A percentile compares a stretch with the other conserved stretches of the same genome.
Conservation (phyloP, 2,797 vertebrate genomes). For the Sphenopsis melanotis region DNA sequence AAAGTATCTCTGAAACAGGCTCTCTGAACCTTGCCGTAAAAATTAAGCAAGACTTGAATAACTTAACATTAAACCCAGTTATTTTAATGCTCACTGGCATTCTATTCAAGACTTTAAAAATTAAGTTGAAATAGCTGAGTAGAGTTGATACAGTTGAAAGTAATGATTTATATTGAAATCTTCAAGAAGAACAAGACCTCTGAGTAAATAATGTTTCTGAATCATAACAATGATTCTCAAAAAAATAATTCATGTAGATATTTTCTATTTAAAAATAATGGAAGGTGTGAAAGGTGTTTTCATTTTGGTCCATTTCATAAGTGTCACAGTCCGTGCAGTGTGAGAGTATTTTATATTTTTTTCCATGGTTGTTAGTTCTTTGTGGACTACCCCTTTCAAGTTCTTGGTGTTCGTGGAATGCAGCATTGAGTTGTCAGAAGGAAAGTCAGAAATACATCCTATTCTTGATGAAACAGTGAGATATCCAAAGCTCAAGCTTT, state of each 20-base stretch:
- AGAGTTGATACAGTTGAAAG: background rate
- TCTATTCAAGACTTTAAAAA: background rate
- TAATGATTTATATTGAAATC: background rate
- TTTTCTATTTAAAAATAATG: background rate
- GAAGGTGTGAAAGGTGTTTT: background rate
- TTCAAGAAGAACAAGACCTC: background rate
- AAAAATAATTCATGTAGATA: background rate
- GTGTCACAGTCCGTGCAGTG: background rate
- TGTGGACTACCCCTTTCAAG: background rate
- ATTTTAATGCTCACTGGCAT: background rate
- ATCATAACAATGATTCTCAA: background rate
- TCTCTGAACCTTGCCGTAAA: background rate
- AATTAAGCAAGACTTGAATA: background rate
- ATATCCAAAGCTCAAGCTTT: background rate
- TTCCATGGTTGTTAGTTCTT: background rate
- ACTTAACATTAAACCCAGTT: background rate
- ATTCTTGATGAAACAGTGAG: background rate
- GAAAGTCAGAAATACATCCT: background rate
- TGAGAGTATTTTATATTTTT: background rate
- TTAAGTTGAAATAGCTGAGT: background rate
- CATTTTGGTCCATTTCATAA: accelerated
- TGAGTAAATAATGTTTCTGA: background rate
- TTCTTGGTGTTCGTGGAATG: background rate
- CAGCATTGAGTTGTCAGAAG: background rate
- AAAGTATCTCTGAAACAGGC: background rate